These are phyloP conservation scores for Xestia c-nigrum DNA, from an alignment of 2,888 invertebrate genomes.

Conservation along the genomic window DNA sequence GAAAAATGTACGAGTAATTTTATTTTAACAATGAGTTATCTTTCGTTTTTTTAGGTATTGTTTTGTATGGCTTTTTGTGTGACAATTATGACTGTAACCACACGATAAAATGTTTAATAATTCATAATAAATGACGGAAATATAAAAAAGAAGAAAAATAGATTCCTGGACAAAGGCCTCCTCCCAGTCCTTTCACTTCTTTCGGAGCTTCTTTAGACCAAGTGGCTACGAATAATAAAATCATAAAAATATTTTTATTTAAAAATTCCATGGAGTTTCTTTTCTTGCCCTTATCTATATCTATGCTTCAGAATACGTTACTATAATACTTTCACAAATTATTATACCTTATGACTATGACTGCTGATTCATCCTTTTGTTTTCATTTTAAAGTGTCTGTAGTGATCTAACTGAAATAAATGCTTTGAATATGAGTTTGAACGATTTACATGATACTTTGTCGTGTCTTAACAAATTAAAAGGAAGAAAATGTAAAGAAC, in stretches of 20 bases:
- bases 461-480: not conserved
- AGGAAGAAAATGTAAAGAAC: not conserved
- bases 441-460: not conserved
- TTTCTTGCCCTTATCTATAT: not conserved
- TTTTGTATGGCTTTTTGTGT: not conserved
- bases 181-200: not conserved
- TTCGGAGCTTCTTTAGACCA: not conserved
- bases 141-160: too few relatives aligned
- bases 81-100: not conserved
- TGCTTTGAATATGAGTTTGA: not conserved
- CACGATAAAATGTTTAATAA: too few relatives aligned
- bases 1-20: too few relatives aligned
- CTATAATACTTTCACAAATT: too few relatives aligned
- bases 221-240: not conserved
- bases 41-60: not conserved
- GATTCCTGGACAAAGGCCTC: too few relatives aligned
- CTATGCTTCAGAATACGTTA: not conserved
- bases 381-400: not conserved
- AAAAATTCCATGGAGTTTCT: not conserved
- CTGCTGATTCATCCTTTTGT: too few relatives aligned
- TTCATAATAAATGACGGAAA: too few relatives aligned
- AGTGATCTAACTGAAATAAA: not conserved
- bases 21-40: not conserved
- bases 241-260: not conserved
- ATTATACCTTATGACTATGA: too few relatives aligned